These are phyloP conservation scores for Corella eumyota DNA, from an alignment of 23 tunicate genomes.

Conservation along the genomic window DNA sequence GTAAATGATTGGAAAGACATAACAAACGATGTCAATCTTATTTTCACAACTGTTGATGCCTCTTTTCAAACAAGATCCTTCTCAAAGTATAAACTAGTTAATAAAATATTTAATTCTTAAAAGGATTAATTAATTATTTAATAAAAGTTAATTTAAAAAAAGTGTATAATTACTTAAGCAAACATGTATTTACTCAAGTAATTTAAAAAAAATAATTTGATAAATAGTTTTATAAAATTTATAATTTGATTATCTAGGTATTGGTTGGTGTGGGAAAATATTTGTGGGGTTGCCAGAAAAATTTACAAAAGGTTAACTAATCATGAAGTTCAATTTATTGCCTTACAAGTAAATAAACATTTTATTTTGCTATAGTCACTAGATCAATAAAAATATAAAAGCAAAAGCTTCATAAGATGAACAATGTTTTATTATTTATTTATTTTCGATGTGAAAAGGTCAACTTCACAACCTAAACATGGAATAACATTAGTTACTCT, in stretches of 20 bases:
- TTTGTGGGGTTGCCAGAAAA: slow-evolving; percentile 44
- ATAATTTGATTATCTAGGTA: slow-evolving; percentile 18
- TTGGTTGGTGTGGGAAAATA: slow-evolving; percentile 34
- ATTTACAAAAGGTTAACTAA: slow-evolving; percentile 45
- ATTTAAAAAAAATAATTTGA: no score
- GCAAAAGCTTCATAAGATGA: not conserved
- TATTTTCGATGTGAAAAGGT: no score
- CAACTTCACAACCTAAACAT: no score
- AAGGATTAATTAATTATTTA: no score
- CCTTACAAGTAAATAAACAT: slow-evolving; percentile 71
- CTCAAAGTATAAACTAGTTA: slow-evolving; percentile 29
- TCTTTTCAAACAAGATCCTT: slow-evolving; percentile 51
- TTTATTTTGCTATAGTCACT: no score
- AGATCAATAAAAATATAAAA: no score
- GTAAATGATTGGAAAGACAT: slow-evolving; percentile 60
- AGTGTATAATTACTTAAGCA: no score
- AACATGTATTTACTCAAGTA: no score
- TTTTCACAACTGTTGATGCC: slow-evolving; percentile 33
- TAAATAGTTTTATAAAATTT: not conserved
- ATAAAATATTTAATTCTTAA: no score
- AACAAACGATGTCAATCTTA: slow-evolving; percentile 20
- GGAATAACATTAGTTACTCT: no score
- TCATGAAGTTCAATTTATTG: slow-evolving; percentile 71
- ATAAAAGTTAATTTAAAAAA: no score
- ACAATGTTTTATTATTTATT: no score